Evolutionary conservation across 2,888 invertebrate species (phyloP), one percentile per base, ranked within the genome.

Genomic region (Pseudococcus longispinus): DNA sequence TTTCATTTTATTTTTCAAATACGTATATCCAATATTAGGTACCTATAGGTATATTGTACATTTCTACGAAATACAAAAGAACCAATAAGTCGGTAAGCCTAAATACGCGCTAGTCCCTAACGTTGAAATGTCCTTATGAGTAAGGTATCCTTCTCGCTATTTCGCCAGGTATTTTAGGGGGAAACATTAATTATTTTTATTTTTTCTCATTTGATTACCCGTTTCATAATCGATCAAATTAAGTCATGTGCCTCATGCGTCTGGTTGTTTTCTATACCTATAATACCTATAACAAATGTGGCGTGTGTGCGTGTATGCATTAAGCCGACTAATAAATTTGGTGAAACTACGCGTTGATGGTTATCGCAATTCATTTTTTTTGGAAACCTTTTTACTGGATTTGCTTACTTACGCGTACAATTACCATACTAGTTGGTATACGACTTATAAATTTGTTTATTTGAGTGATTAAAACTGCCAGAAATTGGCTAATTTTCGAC

Each of bases 301-400:
- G 60, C 60, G 60, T 60, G 60, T 60, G 23, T 60, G 60, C 60
- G 60, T 60, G 60, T 60, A 23, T 60, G 60, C 60, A 60, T 60
- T 60, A 2, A 23, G 23, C 11, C 11, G 20, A 60, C 60, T 60
- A 60, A 60, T 60, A 60, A 60, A 60, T 60, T 60, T 60, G 20
- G 23, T 1, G 23, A 60, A 60, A 60, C 20, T 60, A 60, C 60
- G 60, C 60, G 60, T 60, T 60, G 60, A 60, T 60, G 23, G 20
- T 60, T 60, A 60, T 60, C 60, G 60, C 23, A 60, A 60, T 60
- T 60, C 60, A 23, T 60, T 60, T 60, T 60, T 60, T 60, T 60
- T 23, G 8, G 11, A 60, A 60, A 60, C 20, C 60, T 60, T 60
- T 60, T 60, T 60, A 60, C 60, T 20, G 60, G 60, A 60, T 60